Conservation (phyloP, 2,797 vertebrate species). For the Potorous gilbertii region DNA sequence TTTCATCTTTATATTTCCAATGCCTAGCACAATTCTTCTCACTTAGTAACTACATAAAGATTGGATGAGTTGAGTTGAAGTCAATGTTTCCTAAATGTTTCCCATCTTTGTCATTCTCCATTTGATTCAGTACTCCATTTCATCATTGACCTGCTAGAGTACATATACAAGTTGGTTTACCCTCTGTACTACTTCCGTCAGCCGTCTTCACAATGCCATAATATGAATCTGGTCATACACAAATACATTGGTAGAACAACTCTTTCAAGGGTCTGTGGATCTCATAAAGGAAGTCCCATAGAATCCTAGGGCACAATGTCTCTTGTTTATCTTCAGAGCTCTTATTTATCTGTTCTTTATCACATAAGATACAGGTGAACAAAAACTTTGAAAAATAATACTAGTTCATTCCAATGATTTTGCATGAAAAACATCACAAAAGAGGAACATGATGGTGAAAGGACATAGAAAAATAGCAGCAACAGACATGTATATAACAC, state of each 20-base stretch:
- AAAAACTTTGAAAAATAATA: background rate
- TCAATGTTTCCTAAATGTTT: background rate
- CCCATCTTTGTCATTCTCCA: background rate
- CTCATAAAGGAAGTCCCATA: background rate
- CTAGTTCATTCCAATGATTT: background rate
- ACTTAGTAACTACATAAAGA: background rate
- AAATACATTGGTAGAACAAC: background rate
- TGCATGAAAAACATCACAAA: background rate
- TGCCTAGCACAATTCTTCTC: background rate
- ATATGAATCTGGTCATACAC: background rate
- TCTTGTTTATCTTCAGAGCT: background rate
- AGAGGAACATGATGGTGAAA: background rate
- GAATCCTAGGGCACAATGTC: background rate
- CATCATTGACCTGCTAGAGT: background rate
- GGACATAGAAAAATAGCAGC: background rate
- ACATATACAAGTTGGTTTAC: background rate
- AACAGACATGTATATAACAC: background rate
- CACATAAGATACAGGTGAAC: background rate
- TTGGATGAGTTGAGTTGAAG: background rate
- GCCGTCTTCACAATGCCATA: background rate
- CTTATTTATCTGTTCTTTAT: background rate
- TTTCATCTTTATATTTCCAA: background rate
- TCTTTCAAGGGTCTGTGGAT: background rate
- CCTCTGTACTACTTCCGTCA: background rate
- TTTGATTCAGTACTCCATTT: background rate